phyloP scores from a whole-genome alignment of 1,140 invertebrate genomes.

The Acromyrmex echinatior region DNA sequence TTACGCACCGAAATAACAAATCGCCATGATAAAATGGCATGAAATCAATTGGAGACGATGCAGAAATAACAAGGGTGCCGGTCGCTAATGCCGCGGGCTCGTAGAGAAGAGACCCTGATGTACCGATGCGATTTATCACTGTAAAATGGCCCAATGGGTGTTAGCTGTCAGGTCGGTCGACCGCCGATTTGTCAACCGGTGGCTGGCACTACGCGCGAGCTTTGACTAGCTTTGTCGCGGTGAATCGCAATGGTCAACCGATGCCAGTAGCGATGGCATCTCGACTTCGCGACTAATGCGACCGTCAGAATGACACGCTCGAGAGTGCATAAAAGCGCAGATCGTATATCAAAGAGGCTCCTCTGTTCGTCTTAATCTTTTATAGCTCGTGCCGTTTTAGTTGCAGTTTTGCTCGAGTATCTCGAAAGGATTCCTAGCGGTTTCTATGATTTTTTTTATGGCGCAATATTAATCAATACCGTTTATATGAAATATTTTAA shows the following conservation, averaged over 20 bases:
- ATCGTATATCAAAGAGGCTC: conserved; percentile 46
- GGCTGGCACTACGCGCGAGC: conserved; percentile 57
- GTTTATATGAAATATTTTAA: not conserved
- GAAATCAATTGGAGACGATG: conserved; percentile 27
- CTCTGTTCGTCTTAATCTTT: conserved; percentile 36
- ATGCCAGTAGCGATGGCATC: conserved; percentile 65
- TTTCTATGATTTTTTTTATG: not conserved
- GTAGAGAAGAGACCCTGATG: conserved; percentile 57
- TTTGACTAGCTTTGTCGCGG: conserved; percentile 69
- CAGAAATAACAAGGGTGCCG: conserved; percentile 56
- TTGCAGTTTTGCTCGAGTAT: not conserved
- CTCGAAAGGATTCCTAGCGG: not conserved
- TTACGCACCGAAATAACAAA: conserved; percentile 30
- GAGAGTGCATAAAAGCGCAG: conserved; percentile 63
- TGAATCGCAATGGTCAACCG: conserved; percentile 56
- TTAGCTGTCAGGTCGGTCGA: conserved; percentile 73
- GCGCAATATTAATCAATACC: not conserved
- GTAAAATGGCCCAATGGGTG: conserved; percentile 74
- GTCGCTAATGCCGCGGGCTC: conserved; percentile 62
- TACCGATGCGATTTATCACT: conserved; percentile 75
- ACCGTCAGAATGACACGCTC: conserved; percentile 67
- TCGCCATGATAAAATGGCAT: conserved; percentile 41
- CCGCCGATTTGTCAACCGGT: conserved; percentile 76
- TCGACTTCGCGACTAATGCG: conserved; percentile 69
- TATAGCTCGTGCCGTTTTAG: conserved; percentile 31